Percentiles rank a stretch among this genome's conserved stretches.
Conservation (phyloP, 2,888 invertebrate genomes). For the Morpho deidamia region DNA sequence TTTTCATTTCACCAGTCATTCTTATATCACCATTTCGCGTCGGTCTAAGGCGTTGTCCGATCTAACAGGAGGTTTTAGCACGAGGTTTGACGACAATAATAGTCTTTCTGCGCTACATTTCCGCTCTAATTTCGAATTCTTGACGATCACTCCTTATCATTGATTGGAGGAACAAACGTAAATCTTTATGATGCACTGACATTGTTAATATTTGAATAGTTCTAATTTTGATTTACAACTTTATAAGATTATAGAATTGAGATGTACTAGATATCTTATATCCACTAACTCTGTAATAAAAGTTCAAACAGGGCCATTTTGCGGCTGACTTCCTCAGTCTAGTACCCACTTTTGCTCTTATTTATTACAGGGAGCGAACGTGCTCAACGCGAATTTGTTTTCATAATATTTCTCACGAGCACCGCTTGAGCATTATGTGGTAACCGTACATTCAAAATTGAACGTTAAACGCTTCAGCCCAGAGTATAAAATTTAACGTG, state of each 20-base stretch:
- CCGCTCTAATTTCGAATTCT: too few relatives aligned
- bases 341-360: slow-evolving; percentile 58
- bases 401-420: slow-evolving; percentile 72
- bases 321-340: slow-evolving; percentile 47
- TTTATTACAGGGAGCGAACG: slow-evolving; percentile 74
- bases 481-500: slow-evolving; percentile 37
- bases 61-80: too few relatives aligned
- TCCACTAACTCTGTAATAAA: slow-evolving; percentile 44
- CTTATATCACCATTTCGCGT: too few relatives aligned
- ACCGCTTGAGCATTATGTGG: slow-evolving; percentile 50
- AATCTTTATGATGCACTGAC: too few relatives aligned
- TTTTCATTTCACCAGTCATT: too few relatives aligned
- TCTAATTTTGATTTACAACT: neutral
- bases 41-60: too few relatives aligned
- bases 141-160: too few relatives aligned
- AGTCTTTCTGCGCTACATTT: too few relatives aligned
- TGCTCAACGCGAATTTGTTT: slow-evolving; percentile 76
- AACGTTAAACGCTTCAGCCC: slow-evolving; percentile 31
- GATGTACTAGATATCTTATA: slow-evolving; percentile 10
- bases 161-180: too few relatives aligned
- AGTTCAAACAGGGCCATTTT: slow-evolving; percentile 65
- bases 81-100: too few relatives aligned
- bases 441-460: slow-evolving; percentile 31
- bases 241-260: neutral
- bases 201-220: neutral